Percentiles rank a stretch among this genome's conserved stretches.
Evolutionary conservation across 2,113 vertebrate species (phyloP).

Genomic region (Salminus brasiliensis): DNA sequence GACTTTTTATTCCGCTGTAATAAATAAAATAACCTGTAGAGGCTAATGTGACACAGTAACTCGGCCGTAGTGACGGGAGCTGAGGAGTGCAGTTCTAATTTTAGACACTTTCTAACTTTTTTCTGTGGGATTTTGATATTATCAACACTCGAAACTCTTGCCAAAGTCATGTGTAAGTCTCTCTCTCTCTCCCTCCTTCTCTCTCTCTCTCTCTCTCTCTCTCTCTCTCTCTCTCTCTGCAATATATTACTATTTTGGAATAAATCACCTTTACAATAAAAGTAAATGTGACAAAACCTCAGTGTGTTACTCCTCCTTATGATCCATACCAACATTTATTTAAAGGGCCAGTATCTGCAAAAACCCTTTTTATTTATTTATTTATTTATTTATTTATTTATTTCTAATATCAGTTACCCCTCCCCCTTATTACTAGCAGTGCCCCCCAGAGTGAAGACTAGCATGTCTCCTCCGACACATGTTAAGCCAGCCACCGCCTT

Average conservation of each 20-base stretch:
- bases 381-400: too few species aligned
- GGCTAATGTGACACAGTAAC: constrained; percentile 54
- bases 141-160: constrained; percentile 72
- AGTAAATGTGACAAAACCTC: constrained; percentile 62
- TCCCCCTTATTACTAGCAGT: too few species aligned
- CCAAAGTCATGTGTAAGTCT: constrained; percentile 80
- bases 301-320: background rate
- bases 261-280: constrained; percentile 89
- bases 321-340: too few species aligned
- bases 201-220: constrained; percentile 23
- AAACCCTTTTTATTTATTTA: too few species aligned
- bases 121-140: constrained; percentile 72
- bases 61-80: background rate
- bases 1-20: constrained; percentile 59
- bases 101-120: constrained; percentile 61
- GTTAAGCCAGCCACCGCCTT: too few species aligned
- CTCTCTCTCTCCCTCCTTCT: constrained; percentile 70
- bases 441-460: too few species aligned
- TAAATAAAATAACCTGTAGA: constrained; percentile 61
- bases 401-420: too few species aligned
- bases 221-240: constrained; percentile 46
- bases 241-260: constrained; percentile 82
- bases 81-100: constrained; percentile 28
- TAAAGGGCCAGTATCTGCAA: too few species aligned
- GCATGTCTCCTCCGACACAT: too few species aligned